These are phyloP conservation scores for Picathartes gymnocephalus DNA, from an alignment of 2,113 vertebrate genomes.

Conservation along the genomic window DNA sequence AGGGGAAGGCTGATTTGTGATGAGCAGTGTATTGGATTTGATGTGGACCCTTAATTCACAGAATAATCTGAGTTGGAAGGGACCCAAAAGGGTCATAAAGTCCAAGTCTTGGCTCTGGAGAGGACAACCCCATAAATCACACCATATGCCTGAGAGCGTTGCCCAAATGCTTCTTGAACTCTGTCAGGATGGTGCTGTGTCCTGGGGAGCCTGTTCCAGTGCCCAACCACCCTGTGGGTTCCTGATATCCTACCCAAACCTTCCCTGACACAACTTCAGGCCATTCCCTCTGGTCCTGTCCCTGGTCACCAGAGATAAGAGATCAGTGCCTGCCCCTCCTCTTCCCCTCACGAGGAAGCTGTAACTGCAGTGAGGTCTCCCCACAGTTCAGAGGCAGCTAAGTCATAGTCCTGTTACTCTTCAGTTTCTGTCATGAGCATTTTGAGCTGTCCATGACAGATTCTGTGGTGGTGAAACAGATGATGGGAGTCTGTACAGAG, in stretches of 20 bases:
- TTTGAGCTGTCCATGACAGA: accelerated
- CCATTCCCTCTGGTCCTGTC: neutral
- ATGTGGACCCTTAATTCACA: neutral
- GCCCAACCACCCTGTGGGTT: neutral
- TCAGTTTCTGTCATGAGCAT: neutral
- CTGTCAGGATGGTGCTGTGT: neutral
- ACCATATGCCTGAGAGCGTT: neutral
- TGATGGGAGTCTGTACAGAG: neutral
- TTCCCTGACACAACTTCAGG: accelerated
- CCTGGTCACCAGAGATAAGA: accelerated
- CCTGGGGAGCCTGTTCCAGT: neutral
- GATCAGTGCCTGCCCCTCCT: neutral
- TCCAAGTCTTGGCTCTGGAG: neutral
- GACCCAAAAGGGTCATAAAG: neutral
- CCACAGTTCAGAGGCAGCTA: neutral
- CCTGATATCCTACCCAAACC: neutral
- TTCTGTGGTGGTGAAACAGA: neutral
- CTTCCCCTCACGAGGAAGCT: neutral
- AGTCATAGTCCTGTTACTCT: neutral
- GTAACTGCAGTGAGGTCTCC: neutral
- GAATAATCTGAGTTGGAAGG: neutral
- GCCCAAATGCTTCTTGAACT: neutral
- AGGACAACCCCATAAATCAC: neutral
- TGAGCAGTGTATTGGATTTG: neutral
- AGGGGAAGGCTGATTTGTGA: neutral